Evolutionary conservation across 92 coral and sea anemone genomes (phyloP).

Genomic region (Siderastrea radians): DNA sequence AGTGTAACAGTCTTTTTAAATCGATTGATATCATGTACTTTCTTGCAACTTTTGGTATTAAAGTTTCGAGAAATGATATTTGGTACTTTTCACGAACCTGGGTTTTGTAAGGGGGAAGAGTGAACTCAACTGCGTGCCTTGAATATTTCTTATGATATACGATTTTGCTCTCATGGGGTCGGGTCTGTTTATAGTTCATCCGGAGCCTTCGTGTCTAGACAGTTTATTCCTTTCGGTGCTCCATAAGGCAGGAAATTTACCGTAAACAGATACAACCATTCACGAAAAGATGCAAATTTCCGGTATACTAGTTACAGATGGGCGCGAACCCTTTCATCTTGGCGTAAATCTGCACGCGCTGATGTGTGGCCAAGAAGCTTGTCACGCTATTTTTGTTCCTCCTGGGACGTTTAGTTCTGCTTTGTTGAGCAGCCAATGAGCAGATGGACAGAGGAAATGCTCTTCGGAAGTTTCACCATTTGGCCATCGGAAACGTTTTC

Average conservation of each 20-base stretch:
- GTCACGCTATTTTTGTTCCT: background rate
- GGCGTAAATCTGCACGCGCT: constrained; percentile 2
- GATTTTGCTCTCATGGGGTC: background rate
- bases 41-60: too few relatives aligned
- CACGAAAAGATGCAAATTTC: constrained; percentile 33
- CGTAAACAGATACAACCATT: constrained; percentile 31
- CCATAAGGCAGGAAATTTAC: constrained; percentile 12
- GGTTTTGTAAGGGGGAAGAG: background rate
- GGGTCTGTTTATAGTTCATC: constrained; percentile 19
- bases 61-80: too few relatives aligned
- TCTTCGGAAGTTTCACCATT: constrained; percentile 33
- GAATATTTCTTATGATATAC: background rate
- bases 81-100: background rate
- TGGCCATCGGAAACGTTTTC: background rate
- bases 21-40: too few relatives aligned
- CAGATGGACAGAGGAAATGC: constrained; percentile 22
- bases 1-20: too few relatives aligned
- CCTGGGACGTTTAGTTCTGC: constrained; percentile 33
- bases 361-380: background rate
- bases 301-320: constrained; percentile 25
- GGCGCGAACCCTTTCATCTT: constrained; percentile 36
- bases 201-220: constrained; percentile 54
- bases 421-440: background rate
- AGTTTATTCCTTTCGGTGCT: constrained; percentile 16
- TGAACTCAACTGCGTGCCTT: background rate